phyloP scores from a whole-genome alignment of 2,797 vertebrate species.

The Epinephelus malabaricus region DNA sequence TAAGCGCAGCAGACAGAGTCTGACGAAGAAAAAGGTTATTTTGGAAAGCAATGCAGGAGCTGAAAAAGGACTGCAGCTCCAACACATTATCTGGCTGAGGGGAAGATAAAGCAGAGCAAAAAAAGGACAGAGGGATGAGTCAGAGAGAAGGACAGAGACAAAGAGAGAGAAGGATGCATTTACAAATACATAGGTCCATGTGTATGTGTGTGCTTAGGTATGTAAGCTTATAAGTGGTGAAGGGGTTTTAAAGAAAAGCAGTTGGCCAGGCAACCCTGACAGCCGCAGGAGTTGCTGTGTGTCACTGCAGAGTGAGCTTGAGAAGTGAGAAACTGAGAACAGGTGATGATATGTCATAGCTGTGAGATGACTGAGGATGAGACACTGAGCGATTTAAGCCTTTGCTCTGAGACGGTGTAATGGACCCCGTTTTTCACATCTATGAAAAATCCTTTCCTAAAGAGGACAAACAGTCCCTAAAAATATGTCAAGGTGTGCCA shows the following conservation, averaged over 20 bases:
- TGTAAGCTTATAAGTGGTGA: constrained; percentile 39
- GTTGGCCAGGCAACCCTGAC: constrained; percentile 44
- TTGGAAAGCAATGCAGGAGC: constrained; percentile 58
- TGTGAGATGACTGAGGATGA: constrained; percentile 53
- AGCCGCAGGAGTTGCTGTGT: constrained; percentile 46
- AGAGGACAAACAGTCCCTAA: constrained; percentile 30
- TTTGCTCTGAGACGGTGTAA: constrained; percentile 58
- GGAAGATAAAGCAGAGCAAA: constrained; percentile 18
- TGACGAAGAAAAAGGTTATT: constrained; percentile 65
- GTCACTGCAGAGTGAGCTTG: constrained; percentile 51
- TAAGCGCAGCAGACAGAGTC: constrained; percentile 61
- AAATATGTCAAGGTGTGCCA: constrained; percentile 33
- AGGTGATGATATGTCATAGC: constrained; percentile 52
- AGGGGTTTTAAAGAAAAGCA: constrained; percentile 54
- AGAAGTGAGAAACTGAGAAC: constrained; percentile 38
- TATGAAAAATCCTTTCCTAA: constrained; percentile 35
- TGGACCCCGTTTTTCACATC: constrained; percentile 45
- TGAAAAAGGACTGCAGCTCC: constrained; percentile 49
- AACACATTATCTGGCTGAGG: constrained; percentile 38
- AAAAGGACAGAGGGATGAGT: constrained; percentile 25
- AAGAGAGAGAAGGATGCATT: neutral
- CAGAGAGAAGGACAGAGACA: constrained; percentile 23
- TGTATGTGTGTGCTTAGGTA: constrained; percentile 12
- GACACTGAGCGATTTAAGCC: constrained; percentile 30
- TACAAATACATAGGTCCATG: neutral